Evolutionary conservation across 1,140 invertebrate species (phyloP).

Genomic region (Brachionus koreanus): DNA sequence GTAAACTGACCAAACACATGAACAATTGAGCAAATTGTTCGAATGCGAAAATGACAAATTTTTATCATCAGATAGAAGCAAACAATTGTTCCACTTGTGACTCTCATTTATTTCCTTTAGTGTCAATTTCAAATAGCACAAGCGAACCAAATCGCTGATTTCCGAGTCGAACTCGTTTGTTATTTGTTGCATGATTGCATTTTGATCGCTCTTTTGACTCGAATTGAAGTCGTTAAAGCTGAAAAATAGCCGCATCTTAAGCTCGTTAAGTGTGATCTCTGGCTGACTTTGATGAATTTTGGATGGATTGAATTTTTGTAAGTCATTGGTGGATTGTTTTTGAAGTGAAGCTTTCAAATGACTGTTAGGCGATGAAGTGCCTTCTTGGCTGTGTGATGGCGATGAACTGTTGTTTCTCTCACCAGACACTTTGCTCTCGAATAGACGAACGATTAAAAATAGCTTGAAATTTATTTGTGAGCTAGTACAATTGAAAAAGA

Average conservation of each 20-base stretch:
- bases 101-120: conserved; percentile 17
- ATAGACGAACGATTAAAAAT: neutral
- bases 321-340: neutral
- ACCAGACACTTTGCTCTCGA: neutral
- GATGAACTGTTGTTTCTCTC: neutral
- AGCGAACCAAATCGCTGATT: neutral
- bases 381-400: neutral
- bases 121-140: neutral
- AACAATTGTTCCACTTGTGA: conserved; percentile 19
- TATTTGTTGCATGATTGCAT: neutral
- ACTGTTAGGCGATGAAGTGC: neutral
- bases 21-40: neutral
- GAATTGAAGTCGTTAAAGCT: conserved; percentile 1
- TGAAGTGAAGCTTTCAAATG: neutral
- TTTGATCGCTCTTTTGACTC: neutral
- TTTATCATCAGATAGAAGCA: neutral
- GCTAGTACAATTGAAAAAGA: neutral
- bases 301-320: neutral
- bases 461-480: neutral
- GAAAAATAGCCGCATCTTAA: neutral
- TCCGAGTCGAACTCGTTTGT: neutral
- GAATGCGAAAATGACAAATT: neutral
- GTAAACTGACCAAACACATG: conserved; percentile 21
- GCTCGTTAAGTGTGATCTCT: neutral
- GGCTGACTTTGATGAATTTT: neutral